These are phyloP conservation scores for Solenopsis invicta DNA, from an alignment of 1,140 invertebrate species.

Conservation along the genomic window DNA sequence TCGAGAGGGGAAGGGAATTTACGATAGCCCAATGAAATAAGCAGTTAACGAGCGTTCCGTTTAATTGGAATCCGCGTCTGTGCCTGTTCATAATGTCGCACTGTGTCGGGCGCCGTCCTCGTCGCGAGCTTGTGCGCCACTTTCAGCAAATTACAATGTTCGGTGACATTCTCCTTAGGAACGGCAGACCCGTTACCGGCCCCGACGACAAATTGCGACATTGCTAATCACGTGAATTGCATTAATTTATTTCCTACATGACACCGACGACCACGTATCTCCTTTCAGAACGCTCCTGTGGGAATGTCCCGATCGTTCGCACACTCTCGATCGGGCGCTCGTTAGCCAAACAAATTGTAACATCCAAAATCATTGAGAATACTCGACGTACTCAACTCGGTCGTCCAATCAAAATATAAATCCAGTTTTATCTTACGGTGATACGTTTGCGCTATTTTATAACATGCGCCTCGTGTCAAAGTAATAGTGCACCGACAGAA, in stretches of 20 bases:
- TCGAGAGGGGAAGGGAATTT: slow-evolving; percentile 5
- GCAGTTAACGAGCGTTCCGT: slow-evolving; percentile 57
- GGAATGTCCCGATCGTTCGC: background rate
- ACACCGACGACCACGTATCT: background rate
- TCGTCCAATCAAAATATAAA: background rate
- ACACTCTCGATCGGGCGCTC: background rate
- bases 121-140: slow-evolving; percentile 45
- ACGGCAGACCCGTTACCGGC: slow-evolving; percentile 36
- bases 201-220: slow-evolving; percentile 59
- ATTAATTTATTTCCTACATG: slow-evolving; percentile 37
- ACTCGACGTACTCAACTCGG: background rate
- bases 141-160: slow-evolving; percentile 68
- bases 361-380: background rate
- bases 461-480: background rate
- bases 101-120: background rate
- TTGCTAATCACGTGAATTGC: slow-evolving; percentile 51
- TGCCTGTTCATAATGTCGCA: slow-evolving; percentile 50
- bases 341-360: background rate
- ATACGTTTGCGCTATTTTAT: background rate
- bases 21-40: slow-evolving; percentile 42
- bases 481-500: background rate
- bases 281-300: background rate
- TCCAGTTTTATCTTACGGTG: background rate
- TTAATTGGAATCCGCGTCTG: slow-evolving; percentile 69
- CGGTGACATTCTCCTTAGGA: slow-evolving; percentile 60